These are phyloP conservation scores for Drosophila merina DNA, from an alignment of 2,888 invertebrate species.

Conservation along the genomic window DNA sequence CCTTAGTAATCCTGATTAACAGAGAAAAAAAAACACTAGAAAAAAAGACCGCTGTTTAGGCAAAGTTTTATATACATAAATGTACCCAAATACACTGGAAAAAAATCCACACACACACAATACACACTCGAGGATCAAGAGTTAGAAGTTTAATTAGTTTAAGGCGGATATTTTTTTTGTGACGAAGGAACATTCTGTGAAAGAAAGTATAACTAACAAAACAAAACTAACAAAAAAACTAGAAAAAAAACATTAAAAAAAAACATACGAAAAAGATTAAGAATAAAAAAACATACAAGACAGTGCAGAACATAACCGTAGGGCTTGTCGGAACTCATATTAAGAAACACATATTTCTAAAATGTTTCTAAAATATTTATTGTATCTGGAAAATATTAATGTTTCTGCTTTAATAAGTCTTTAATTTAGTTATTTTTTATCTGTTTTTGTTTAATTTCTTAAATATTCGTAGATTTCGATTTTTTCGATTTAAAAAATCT, in stretches of 20 bases:
- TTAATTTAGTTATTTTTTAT: background rate
- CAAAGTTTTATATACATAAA: constrained; percentile 72
- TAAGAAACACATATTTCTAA: no score
- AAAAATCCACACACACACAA: constrained; percentile 1
- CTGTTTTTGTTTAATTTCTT: no score
- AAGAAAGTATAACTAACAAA: constrained; percentile 40
- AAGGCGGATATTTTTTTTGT: constrained; percentile 55
- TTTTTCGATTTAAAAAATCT: background rate
- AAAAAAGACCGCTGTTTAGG: constrained; percentile 58
- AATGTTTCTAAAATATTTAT: background rate
- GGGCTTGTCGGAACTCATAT: no score
- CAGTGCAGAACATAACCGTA: constrained; percentile 15
- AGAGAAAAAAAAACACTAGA: background rate
- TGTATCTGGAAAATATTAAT: background rate
- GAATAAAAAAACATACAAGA: constrained; percentile 11
- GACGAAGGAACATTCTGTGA: constrained; percentile 38
- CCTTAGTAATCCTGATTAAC: constrained; percentile 10
- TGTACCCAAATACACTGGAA: constrained; percentile 4
- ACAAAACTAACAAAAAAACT: background rate
- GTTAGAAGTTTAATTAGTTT: constrained; percentile 59
- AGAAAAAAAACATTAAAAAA: background rate
- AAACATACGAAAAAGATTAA: background rate
- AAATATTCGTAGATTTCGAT: no score
- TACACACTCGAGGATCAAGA: constrained; percentile 12
- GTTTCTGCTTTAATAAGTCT: background rate